Percentiles rank a stretch among this genome's conserved stretches.
These are phyloP conservation scores for Siniperca scherzeri DNA, from an alignment of 2,797 vertebrate genomes.

Conservation along the genomic window DNA sequence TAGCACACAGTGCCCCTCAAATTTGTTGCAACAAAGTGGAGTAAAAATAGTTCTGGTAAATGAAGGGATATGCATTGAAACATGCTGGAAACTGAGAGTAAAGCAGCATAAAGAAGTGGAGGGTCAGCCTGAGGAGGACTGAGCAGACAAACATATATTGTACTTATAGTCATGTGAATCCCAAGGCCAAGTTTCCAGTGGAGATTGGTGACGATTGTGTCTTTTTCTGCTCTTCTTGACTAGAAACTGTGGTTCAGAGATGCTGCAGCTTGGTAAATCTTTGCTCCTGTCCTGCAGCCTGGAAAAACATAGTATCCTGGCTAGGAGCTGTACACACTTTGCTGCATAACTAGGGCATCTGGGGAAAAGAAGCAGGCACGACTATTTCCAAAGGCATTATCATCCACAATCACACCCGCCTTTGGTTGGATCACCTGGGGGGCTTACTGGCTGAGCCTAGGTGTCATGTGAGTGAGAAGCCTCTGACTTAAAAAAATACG, in stretches of 20 bases:
- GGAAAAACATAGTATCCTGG: slow-evolving; percentile 12
- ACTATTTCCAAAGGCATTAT: slow-evolving; percentile 42
- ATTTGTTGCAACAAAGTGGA: slow-evolving; percentile 35
- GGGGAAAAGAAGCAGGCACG: slow-evolving; percentile 17
- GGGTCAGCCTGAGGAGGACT: not conserved
- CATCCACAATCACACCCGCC: slow-evolving; percentile 39
- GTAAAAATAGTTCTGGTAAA: slow-evolving; percentile 45
- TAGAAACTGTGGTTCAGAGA: not conserved
- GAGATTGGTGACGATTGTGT: not conserved
- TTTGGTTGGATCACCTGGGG: slow-evolving; percentile 25
- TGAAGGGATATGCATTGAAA: slow-evolving; percentile 21
- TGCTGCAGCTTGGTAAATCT: slow-evolving; percentile 17
- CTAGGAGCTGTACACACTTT: slow-evolving; percentile 20
- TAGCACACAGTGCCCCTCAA: slow-evolving; percentile 12
- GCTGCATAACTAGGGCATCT: slow-evolving; percentile 33
- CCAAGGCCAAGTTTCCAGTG: not conserved
- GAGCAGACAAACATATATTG: slow-evolving; percentile 13
- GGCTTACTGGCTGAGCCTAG: slow-evolving; percentile 31
- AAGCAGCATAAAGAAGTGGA: slow-evolving; percentile 4
- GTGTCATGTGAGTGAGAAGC: slow-evolving; percentile 14
- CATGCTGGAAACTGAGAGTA: slow-evolving; percentile 11
- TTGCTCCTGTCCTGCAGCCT: slow-evolving; percentile 20
- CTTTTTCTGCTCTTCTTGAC: not conserved
- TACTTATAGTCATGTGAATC: slow-evolving; percentile 12
- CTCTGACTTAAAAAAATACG: slow-evolving; percentile 4